A percentile compares a stretch with the other conserved stretches of the same genome.
Evolutionary conservation across 2,797 vertebrate genomes (phyloP).

Genomic region (Argyrosomus regius): DNA sequence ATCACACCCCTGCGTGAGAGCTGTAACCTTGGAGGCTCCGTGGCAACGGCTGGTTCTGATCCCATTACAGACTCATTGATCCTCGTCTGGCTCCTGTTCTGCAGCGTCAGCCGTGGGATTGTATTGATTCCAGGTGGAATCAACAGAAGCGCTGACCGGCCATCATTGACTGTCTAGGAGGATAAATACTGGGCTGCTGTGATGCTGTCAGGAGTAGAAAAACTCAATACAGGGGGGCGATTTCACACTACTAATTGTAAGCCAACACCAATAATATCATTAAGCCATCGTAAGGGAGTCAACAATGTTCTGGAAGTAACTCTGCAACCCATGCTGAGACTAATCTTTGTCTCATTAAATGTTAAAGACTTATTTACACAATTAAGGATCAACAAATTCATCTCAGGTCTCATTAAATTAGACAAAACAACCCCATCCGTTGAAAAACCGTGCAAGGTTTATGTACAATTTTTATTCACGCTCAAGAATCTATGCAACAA

Average conservation of each 20-base stretch:
- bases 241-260: slow-evolving; percentile 46
- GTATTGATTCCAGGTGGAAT: slow-evolving; percentile 73
- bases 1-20: slow-evolving; percentile 24
- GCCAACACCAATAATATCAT: slow-evolving; percentile 54
- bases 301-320: background rate
- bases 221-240: slow-evolving; percentile 51
- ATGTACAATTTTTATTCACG: background rate
- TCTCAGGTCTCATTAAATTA: background rate
- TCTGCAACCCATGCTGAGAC: slow-evolving; percentile 8
- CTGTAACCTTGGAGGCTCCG: slow-evolving; percentile 54
- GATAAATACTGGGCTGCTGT: slow-evolving; percentile 56
- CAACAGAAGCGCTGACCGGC: slow-evolving; percentile 68
- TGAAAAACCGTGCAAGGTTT: background rate
- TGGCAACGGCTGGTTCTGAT: slow-evolving; percentile 62
- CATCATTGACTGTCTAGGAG: slow-evolving; percentile 57
- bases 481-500: background rate
- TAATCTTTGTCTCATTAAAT: slow-evolving; percentile 32
- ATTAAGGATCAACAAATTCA: slow-evolving; percentile 11
- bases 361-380: slow-evolving; percentile 7
- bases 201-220: slow-evolving; percentile 30
- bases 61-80: slow-evolving; percentile 72
- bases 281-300: slow-evolving; percentile 16
- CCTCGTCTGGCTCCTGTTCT: slow-evolving; percentile 64
- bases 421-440: background rate
- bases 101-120: slow-evolving; percentile 64